These are phyloP conservation scores for Gallirallus australis DNA, from an alignment of 2,797 vertebrate species.

Conservation along the genomic window DNA sequence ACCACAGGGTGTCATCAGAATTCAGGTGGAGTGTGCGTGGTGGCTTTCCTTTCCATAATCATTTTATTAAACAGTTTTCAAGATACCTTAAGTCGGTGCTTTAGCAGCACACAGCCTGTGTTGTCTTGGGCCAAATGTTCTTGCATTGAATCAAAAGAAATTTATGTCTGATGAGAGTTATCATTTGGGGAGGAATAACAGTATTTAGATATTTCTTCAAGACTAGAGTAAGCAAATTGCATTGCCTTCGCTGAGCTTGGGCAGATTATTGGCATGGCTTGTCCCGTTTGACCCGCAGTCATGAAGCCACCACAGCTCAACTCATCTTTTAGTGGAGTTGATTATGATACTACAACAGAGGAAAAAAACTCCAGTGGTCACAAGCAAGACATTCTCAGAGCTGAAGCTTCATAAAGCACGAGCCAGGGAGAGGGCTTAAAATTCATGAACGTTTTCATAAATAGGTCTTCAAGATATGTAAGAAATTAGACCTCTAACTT, in stretches of 20 bases:
- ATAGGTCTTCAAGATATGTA: fast-evolving
- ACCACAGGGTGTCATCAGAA: neutral
- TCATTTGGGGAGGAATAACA: neutral
- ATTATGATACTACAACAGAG: neutral
- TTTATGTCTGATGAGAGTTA: fast-evolving
- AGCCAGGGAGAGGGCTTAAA: neutral
- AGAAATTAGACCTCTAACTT: neutral
- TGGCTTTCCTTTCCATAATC: neutral
- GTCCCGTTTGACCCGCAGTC: fast-evolving
- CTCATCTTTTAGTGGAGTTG: neutral
- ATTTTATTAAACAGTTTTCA: neutral
- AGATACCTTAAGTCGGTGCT: neutral
- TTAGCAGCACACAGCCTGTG: neutral
- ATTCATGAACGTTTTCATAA: neutral
- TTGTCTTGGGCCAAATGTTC: neutral
- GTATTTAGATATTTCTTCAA: neutral
- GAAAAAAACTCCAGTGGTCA: neutral
- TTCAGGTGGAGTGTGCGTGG: neutral
- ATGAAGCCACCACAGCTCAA: neutral
- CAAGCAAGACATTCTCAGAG: neutral
- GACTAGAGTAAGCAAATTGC: fast-evolving
- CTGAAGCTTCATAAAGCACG: neutral
- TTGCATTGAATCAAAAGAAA: neutral
- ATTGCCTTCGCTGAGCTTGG: neutral
- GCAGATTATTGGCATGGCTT: neutral